phyloP scores from a whole-genome alignment of 2,888 invertebrate genomes.

The Chrysomela aeneicollis region DNA sequence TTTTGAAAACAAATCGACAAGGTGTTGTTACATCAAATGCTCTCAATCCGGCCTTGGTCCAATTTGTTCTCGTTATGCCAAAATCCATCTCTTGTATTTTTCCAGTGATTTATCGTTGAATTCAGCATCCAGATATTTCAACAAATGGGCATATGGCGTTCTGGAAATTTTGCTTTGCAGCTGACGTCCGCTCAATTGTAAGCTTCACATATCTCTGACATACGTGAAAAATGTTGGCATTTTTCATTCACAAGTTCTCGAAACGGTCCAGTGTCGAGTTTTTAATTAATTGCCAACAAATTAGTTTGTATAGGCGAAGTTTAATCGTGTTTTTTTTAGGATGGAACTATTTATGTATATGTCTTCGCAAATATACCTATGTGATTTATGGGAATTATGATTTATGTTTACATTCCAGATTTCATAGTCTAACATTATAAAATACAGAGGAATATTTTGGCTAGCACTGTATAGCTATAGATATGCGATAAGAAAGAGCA shows the following conservation, averaged over 20 bases:
- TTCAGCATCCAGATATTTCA: neutral
- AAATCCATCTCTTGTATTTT: neutral
- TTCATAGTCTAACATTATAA: too few species aligned
- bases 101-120: neutral
- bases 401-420: too few species aligned
- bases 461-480: too few species aligned
- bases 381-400: too few species aligned
- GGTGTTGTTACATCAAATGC: too few species aligned
- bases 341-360: too few species aligned
- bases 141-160: conserved; percentile 16
- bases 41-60: neutral
- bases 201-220: conserved; percentile 49
- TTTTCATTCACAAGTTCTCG: conserved; percentile 33
- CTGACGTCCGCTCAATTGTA: conserved; percentile 44
- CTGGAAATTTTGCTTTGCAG: conserved; percentile 8
- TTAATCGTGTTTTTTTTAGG: neutral
- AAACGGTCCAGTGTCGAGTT: neutral
- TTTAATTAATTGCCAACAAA: neutral
- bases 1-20: too few species aligned
- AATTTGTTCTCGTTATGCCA: neutral
- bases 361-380: too few species aligned
- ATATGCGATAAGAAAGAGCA: neutral
- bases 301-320: neutral
- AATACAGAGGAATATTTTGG: too few species aligned
- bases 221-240: conserved; percentile 49